Evolutionary conservation across 2,888 invertebrate species (phyloP), one percentile per base, ranked within the genome.

Genomic region (Sminthurinus aureus): DNA sequence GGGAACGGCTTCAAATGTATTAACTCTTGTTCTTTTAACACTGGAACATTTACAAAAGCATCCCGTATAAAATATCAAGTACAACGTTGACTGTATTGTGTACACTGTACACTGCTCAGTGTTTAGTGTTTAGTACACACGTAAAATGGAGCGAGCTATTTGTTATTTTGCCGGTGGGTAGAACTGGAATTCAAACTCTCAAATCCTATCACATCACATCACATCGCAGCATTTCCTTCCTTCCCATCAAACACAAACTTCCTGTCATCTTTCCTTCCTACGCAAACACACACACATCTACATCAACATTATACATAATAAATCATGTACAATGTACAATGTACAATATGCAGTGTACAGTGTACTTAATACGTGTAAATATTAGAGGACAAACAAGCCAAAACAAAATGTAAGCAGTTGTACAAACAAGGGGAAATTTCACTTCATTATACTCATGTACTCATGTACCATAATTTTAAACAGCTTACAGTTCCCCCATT

Each of bases 121-220:
- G 38, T 38, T 1, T 6, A 38, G 6, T 38, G 38, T n/a, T n/a
- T n/a, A n/a, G n/a, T 38, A 38, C 38, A 38, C 58, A 20, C n/a
- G 22, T 9, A 24, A n/a, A 79, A 66, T 9, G n/a, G 67, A 50
- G 26, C n/a, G 51, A 20, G 20, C 18, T 22, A 22, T 12, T 71
- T 11, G 64, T 74, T 81, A 38, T 26, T n/a, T 81, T 74, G 81
- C 81, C 81, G 15, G 74, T 81, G 81, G 81, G 66, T 64, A 81
- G 3, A n/a, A 13, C 58, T 38, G 6, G 38, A 38, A 38, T 6
- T 38, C 38, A 6, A 38, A 38, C 71, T 81, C 73, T 74, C 81
- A n/a, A 74, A 81, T 74, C 66, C 64, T 75, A 58, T 81, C 73
- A 51, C 22, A 76, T 24, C 38, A 73, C 73, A 24, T 24, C 73